Conservation (phyloP, 2,888 invertebrate genomes). For the Balanococcus diminutus region DNA sequence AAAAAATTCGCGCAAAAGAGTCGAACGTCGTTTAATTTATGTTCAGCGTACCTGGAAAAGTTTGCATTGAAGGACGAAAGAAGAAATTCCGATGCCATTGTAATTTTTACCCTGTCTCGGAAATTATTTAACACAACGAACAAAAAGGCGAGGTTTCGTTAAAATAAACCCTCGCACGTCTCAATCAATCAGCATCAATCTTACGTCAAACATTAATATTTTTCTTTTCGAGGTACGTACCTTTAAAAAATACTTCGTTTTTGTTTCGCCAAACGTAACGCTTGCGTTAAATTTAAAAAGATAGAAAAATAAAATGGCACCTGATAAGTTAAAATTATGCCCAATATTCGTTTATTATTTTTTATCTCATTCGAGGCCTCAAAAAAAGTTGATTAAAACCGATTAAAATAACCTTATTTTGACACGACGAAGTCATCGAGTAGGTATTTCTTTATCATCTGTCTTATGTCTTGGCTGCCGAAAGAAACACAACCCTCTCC, state of each 20-base stretch:
- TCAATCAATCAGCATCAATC: slow-evolving; percentile 40
- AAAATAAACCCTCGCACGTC: slow-evolving; percentile 6
- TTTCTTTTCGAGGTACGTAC: too few relatives aligned
- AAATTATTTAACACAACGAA: not conserved
- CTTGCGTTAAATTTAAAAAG: slow-evolving; percentile 2
- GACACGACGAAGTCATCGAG: too few relatives aligned
- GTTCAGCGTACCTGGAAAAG: not conserved
- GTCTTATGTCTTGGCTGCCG: not conserved
- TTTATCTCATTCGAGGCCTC: not conserved
- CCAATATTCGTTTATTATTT: not conserved
- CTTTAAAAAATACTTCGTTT: not conserved
- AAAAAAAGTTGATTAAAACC: not conserved
- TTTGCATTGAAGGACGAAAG: not conserved
- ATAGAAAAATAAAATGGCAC: not conserved
- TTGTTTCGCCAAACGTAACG: not conserved
- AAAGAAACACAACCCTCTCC: not conserved
- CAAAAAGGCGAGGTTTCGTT: slow-evolving; percentile 14
- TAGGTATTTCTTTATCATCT: not conserved
- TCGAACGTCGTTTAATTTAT: not conserved
- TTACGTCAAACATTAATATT: slow-evolving; percentile 35
- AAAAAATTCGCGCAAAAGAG: not conserved
- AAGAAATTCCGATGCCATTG: not conserved
- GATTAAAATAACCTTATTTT: not conserved
- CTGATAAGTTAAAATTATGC: not conserved
- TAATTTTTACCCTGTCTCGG: slow-evolving; percentile 15